Conservation (phyloP, 2,888 invertebrate genomes). For the Raillietiella orientalis region DNA sequence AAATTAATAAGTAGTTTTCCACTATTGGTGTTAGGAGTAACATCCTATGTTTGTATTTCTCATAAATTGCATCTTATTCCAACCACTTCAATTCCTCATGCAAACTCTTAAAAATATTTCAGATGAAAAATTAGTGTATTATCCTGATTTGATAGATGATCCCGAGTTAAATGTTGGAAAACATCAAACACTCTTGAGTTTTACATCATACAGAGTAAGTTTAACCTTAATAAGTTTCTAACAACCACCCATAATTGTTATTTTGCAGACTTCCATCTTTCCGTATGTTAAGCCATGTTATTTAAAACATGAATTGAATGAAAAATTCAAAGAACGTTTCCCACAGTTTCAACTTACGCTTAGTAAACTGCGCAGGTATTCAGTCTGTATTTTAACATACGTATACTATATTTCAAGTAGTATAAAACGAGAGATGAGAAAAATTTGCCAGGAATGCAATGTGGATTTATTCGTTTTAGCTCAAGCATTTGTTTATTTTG, state of each 20-base stretch:
- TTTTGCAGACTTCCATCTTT: constrained; percentile 48
- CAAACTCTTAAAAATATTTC: too few species aligned
- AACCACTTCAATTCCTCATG: too few species aligned
- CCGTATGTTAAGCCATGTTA: constrained; percentile 86
- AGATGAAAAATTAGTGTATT: too few species aligned
- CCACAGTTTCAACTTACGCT: constrained; percentile 75
- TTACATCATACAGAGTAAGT: constrained; percentile 15
- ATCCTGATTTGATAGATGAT: constrained; percentile 67
- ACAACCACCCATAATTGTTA: too few species aligned
- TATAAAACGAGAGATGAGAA: constrained; percentile 79
- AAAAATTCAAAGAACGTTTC: constrained; percentile 79
- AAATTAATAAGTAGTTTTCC: too few species aligned
- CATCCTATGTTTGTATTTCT: too few species aligned
- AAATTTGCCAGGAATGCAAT: constrained; percentile 38
- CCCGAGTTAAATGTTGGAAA: constrained; percentile 22
- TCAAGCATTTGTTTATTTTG: constrained; percentile 92
- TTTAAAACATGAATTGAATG: constrained; percentile 82
- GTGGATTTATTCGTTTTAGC: constrained; percentile 65
- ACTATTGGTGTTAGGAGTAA: too few species aligned
- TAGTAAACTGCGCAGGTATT: constrained; percentile 86
- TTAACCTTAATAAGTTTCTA: constrained; percentile 8
- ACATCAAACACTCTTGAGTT: constrained; percentile 16
- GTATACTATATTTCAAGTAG: constrained; percentile 16
- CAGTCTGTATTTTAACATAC: constrained; percentile 8
- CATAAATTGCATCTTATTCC: too few species aligned